Evolutionary conservation across 2,888 invertebrate genomes (phyloP).

Genomic region (Chironomus riparius): DNA sequence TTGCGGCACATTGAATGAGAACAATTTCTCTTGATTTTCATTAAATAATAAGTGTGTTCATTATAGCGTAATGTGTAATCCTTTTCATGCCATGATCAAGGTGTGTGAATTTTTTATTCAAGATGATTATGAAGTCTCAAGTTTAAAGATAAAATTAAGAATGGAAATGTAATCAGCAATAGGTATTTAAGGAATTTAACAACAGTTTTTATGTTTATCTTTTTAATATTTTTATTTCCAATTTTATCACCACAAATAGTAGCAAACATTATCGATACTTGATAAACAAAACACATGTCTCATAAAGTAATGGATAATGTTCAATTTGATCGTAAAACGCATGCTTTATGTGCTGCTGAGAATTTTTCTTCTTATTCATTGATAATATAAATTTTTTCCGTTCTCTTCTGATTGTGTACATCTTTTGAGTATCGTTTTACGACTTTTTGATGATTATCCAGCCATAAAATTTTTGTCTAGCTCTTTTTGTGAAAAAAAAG

Average conservation of each 20-base stretch:
- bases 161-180: too few relatives aligned
- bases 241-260: neutral
- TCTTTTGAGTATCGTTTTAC: neutral
- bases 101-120: neutral
- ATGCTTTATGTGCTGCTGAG: neutral
- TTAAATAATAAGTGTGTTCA: too few relatives aligned
- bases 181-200: neutral
- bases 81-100: neutral
- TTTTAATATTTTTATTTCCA: neutral
- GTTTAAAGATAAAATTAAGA: too few relatives aligned
- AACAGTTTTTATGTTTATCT: too few relatives aligned
- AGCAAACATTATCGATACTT: neutral
- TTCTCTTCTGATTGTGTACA: neutral
- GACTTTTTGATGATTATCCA: neutral
- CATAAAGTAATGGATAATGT: neutral
- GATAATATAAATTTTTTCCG: neutral
- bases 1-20: too few relatives aligned
- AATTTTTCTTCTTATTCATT: neutral
- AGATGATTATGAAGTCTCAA: neutral
- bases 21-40: too few relatives aligned
- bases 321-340: neutral
- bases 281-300: neutral
- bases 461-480: neutral
- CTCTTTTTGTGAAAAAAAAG: neutral
- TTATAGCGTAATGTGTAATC: too few relatives aligned